A percentile compares a stretch with the other conserved stretches of the same genome.
Evolutionary conservation across 1,140 invertebrate species (phyloP).

Genomic region (Drosophila azteca): DNA sequence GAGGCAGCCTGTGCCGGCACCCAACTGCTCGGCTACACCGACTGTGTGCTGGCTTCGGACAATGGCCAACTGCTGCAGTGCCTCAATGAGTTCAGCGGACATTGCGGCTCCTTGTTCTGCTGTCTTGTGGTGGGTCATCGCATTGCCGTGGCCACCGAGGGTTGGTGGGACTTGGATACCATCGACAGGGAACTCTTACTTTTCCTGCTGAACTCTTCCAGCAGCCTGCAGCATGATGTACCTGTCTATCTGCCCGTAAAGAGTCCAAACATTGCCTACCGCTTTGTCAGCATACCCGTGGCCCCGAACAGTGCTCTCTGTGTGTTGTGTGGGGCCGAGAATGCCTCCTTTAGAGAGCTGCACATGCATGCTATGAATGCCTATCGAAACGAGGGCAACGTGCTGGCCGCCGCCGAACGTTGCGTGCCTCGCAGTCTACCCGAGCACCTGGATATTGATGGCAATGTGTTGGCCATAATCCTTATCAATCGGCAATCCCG

Average conservation of each 20-base stretch:
- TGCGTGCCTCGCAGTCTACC: conserved; percentile 70
- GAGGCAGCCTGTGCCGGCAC: conserved; percentile 87
- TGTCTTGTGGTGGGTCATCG: conserved; percentile 89
- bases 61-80: conserved; percentile 87
- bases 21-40: conserved; percentile 86
- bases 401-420: conserved; percentile 62
- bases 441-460: conserved; percentile 70
- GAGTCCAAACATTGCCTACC: conserved; percentile 86
- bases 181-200: conserved; percentile 89
- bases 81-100: conserved; percentile 85
- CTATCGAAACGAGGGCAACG: conserved; percentile 58
- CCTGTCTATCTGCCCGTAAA: conserved; percentile 91
- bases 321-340: conserved; percentile 72
- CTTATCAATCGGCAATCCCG: conserved; percentile 56
- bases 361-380: conserved; percentile 62
- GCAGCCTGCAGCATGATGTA: conserved; percentile 87
- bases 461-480: conserved; percentile 70
- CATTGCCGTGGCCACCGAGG: conserved; percentile 89
- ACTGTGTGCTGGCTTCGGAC: conserved; percentile 87
- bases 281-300: conserved; percentile 74
- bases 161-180: conserved; percentile 90
- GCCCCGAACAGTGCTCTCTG: conserved; percentile 59
- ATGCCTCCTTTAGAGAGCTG: conserved; percentile 67
- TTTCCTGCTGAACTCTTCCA: conserved; percentile 86
- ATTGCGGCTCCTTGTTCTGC: conserved; percentile 90